Evolutionary conservation across 2,888 invertebrate genomes (phyloP).

Genomic region (Melinaea marsaeus): DNA sequence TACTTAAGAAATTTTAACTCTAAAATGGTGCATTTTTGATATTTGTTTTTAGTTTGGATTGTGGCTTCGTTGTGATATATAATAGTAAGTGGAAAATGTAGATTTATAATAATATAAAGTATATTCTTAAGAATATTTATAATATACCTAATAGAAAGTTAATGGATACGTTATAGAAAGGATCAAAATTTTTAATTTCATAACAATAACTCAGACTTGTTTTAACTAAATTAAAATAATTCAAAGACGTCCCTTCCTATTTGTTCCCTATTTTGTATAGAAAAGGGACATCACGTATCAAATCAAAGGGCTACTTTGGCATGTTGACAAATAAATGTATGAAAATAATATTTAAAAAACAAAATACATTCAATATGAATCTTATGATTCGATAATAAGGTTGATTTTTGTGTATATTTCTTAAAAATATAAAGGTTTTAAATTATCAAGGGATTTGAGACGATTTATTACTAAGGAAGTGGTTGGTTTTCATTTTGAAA

Average conservation of each 20-base stretch:
- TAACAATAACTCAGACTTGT: conserved; percentile 14
- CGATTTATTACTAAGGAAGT: conserved; percentile 64
- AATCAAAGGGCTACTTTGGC: conserved; percentile 75
- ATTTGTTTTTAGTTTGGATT: no score
- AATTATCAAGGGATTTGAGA: conserved; percentile 65
- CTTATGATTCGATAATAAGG: conserved; percentile 26
- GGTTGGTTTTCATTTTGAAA: conserved; percentile 40
- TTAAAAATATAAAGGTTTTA: conserved; percentile 50
- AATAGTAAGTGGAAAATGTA: not conserved
- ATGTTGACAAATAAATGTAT: conserved; percentile 70
- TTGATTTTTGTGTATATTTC: conserved; percentile 19
- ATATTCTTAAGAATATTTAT: not conserved
- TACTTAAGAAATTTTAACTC: not conserved
- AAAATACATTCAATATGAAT: conserved; percentile 22
- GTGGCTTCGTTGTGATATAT: not conserved
- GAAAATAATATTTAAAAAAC: conserved; percentile 52
- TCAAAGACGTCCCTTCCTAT: conserved; percentile 42
- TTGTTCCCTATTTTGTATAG: conserved; percentile 47
- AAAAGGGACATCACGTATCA: conserved; percentile 55
- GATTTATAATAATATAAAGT: not conserved
- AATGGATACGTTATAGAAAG: conserved; percentile 3
- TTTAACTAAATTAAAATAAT: conserved; percentile 60
- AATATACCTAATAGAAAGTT: not conserved
- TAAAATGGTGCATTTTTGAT: no score
- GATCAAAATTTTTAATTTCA: not conserved